Evolutionary conservation across 2,888 invertebrate species (phyloP), one percentile per base, ranked within the genome.

Genomic region (Oxycera nigricornis): DNA sequence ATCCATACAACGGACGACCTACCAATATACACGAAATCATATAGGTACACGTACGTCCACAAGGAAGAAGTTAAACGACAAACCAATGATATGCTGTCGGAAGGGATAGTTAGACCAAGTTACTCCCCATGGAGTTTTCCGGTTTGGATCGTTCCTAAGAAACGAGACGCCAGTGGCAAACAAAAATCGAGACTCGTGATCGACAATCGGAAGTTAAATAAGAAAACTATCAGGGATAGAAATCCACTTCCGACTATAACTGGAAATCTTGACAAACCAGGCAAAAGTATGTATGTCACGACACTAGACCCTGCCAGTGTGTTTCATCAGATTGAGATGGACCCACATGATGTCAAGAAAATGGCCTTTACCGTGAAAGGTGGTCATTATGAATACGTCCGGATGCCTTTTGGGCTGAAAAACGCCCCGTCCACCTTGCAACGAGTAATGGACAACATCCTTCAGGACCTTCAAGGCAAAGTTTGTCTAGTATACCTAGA

Each of bases 301-400:
- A 80, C 78, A 0, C 61, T 82, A 3, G 81, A 83, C 72, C n/a
- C n/a, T n/a, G n/a, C n/a, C n/a, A n/a, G n/a, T n/a, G n/a, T n/a
- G 0, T 83, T 81, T 65, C 80, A 81, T 62, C 82, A 83, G 73
- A 81, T 83, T 1, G 79, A 79, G 14, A 73, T 83, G 50, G 68
- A 78, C 11, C 46, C 72, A 39, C 75, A 77, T 9, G 79, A 80
- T 24, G 77, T 78, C 20, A 55, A 73, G 70, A 83, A 82, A 77
- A 83, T 82, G 0, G 81, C 81, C 17, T 76, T 76, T 39, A 62
- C 75, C 1, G 73, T 76, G 17, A 74, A 77, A 17, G 74, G 74
- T 2, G 74, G 74, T 3, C 73, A 77, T 30, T 74, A 41, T 14
- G 72, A 76, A 39, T 74, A 67, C 31, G n/a, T 75, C n/a, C 70